A percentile compares a stretch with the other conserved stretches of the same genome.
Conservation (phyloP, 1,140 invertebrate genomes). For the Drosophila lini region DNA sequence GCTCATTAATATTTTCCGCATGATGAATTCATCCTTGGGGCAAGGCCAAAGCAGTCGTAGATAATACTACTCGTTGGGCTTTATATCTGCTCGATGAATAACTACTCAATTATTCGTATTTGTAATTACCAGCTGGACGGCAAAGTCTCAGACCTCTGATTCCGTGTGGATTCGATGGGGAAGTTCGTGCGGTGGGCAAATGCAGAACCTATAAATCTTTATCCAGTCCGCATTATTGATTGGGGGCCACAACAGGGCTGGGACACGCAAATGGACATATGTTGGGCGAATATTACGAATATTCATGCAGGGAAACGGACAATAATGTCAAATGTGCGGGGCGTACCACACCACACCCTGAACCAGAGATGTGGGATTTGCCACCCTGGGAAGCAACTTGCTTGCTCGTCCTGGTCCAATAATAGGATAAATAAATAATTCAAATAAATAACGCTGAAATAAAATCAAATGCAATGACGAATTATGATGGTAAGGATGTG, state of each 20-base stretch:
- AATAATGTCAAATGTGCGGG: constrained; percentile 47
- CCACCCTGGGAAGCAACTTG: constrained; percentile 30
- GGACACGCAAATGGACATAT: constrained; percentile 78
- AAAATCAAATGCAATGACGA: constrained; percentile 82
- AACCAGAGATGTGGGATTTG: constrained; percentile 1
- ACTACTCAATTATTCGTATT: constrained; percentile 35
- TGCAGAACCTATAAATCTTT: constrained; percentile 83
- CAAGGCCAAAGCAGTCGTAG: background rate
- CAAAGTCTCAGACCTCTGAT: constrained; percentile 11
- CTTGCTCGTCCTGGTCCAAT: constrained; percentile 32
- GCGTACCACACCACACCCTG: constrained; percentile 20
- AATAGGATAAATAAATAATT: constrained; percentile 81
- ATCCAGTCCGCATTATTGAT: constrained; percentile 83
- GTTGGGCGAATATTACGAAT: constrained; percentile 57
- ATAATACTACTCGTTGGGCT: background rate
- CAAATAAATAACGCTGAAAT: constrained; percentile 81
- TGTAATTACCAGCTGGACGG: constrained; percentile 35
- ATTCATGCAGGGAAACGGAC: constrained; percentile 41
- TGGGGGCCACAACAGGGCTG: constrained; percentile 24
- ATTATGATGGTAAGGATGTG: constrained; percentile 64
- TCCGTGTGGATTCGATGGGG: constrained; percentile 10
- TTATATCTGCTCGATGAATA: constrained; percentile 16
- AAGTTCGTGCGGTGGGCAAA: constrained; percentile 46
- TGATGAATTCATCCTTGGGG: constrained; percentile 12
- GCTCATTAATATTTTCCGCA: constrained; percentile 20